These are phyloP conservation scores for Aspidiotus destructor DNA, from an alignment of 2,888 invertebrate genomes.

Conservation along the genomic window DNA sequence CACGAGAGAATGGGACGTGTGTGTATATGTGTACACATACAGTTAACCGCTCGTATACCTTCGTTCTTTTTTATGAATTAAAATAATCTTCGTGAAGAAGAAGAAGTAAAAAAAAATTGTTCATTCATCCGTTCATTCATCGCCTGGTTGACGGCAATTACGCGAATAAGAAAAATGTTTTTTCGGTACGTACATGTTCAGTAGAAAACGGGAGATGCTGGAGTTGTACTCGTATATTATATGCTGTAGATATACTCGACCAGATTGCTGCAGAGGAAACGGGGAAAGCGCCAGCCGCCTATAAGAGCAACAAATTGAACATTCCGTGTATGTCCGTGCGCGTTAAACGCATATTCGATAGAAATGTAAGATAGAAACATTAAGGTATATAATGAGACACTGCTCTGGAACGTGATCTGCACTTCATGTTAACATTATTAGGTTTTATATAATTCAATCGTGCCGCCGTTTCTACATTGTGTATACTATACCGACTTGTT, in stretches of 20 bases:
- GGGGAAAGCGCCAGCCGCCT: background rate
- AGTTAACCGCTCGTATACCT: too few species aligned
- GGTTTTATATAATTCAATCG: constrained; percentile 20
- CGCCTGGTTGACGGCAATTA: background rate
- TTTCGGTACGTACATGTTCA: background rate
- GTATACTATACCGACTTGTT: constrained; percentile 19
- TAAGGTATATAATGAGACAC: constrained; percentile 28
- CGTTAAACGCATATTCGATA: constrained; percentile 21
- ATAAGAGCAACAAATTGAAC: constrained; percentile 21
- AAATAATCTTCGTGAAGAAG: too few species aligned
- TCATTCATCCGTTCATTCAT: too few species aligned
- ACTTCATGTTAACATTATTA: constrained; percentile 25
- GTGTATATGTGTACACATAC: too few species aligned
- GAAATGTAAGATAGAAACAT: constrained; percentile 27
- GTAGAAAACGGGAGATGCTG: constrained; percentile 4
- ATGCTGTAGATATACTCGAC: too few species aligned
- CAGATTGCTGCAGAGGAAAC: background rate
- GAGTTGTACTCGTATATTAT: background rate
- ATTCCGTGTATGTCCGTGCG: constrained; percentile 16
- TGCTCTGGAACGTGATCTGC: constrained; percentile 27
- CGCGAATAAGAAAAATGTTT: background rate
- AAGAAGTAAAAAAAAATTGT: too few species aligned
- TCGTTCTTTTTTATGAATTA: too few species aligned
- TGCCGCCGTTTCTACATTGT: constrained; percentile 20
- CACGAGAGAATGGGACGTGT: too few species aligned